Base-by-base conservation (phyloP, 2,113 vertebrate species). In the Bos indicus region DNA sequence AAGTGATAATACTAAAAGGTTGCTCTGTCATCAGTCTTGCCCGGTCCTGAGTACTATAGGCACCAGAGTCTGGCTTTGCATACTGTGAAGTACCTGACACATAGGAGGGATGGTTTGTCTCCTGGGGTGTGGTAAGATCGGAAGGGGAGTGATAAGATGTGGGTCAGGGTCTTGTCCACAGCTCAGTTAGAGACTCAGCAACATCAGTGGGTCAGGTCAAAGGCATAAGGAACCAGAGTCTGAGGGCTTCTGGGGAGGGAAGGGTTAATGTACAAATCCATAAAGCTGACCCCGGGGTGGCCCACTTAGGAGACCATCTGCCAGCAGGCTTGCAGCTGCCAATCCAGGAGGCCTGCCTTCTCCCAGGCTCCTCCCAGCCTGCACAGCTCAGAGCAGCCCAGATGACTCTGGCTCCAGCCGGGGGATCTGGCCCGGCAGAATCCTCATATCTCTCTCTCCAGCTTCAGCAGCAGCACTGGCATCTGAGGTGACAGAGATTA, bases 221-320 rank as follows among this genome's bases (percentile, higher is more conserved):
- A 52, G 81, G 17, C 48, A 40, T 48, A 56, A 83, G 12, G 28
- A 21, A 36, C 80, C 25, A 30, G 52, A 1, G 0, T 62, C 51
- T 25, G 25, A 62, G 93, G 77, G 33, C 74, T 81, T 25, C 90
- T 21, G 67, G 98, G 54, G 90, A 98, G 97, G 95, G 88, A 98
- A 98, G 98, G 98, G 99, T 99, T 99, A 99, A 99, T 78, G 96
- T 88, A 56, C 92, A 98, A 98, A 98, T 97, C 98, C 97, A 95
- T 54, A 23, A 94, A 92, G 11, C 97, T 98, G 98, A 98, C 97
- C 98, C 98, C 43, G 92, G 81, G 97, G 98, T 98, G 98, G 98
- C 98, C 98, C 98, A 98, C 92, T 98, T 98, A 98, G 96, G 64
- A 89, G 97, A 81, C 98, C 99, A 99, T 99, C 99, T 99, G 99